phyloP scores from a whole-genome alignment of 1,140 invertebrate genomes.

The Trachymyrmex cornetzi region DNA sequence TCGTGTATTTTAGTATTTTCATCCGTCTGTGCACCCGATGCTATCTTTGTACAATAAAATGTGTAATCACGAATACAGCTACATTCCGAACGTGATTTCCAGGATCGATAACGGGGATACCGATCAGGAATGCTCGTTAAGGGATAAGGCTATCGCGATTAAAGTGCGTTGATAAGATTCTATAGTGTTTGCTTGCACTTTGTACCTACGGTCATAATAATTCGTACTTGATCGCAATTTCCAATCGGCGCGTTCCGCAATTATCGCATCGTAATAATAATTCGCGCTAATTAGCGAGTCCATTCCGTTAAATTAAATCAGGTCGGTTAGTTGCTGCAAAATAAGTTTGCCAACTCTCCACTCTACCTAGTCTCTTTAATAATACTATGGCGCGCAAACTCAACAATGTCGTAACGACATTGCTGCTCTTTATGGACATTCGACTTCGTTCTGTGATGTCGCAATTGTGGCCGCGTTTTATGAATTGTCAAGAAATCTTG shows the following conservation, averaged over 20 bases:
- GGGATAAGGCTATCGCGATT: conserved; percentile 60
- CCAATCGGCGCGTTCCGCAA: conserved; percentile 12
- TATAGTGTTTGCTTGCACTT: conserved; percentile 17
- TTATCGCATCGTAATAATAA: conserved; percentile 43
- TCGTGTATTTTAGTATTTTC: neutral
- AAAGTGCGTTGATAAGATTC: conserved; percentile 14
- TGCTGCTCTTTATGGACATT: conserved; percentile 43
- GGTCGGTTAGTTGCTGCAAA: neutral
- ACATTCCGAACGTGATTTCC: conserved; percentile 66
- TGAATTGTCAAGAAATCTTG: neutral
- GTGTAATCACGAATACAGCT: conserved; percentile 50
- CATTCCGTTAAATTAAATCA: conserved; percentile 33
- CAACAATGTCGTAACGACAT: conserved; percentile 36
- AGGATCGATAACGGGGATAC: conserved; percentile 72
- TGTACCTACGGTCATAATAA: conserved; percentile 34
- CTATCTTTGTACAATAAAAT: conserved; percentile 34
- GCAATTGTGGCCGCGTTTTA: conserved; percentile 42
- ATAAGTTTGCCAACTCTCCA: neutral
- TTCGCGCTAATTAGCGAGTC: conserved; percentile 48
- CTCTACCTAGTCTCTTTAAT: conserved; percentile 31
- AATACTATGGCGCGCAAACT: neutral
- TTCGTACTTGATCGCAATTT: conserved; percentile 1
- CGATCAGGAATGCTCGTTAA: conserved; percentile 69
- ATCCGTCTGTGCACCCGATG: neutral
- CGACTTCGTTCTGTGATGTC: neutral